phyloP scores from a whole-genome alignment of 2,888 invertebrate species.

The Clusia tigrina region DNA sequence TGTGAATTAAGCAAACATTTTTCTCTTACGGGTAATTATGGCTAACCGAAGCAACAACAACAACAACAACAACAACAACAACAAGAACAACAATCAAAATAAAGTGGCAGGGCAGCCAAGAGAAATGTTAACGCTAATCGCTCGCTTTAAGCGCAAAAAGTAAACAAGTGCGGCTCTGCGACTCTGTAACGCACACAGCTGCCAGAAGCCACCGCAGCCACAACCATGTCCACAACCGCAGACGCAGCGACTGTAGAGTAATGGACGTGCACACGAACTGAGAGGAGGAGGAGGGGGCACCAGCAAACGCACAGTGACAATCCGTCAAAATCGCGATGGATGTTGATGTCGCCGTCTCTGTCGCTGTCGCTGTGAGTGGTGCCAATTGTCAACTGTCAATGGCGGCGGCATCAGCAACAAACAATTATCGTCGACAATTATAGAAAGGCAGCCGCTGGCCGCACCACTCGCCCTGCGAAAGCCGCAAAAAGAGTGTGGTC shows the following conservation, averaged over 20 bases:
- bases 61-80: background rate
- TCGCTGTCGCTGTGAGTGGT: background rate
- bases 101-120: too few species aligned
- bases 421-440: too few species aligned
- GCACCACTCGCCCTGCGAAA: too few species aligned
- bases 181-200: too few species aligned
- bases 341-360: constrained; percentile 16
- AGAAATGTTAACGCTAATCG: too few species aligned
- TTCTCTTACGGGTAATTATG: background rate
- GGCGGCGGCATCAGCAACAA: constrained; percentile 15
- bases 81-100: constrained; percentile 18
- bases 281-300: too few species aligned
- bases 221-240: constrained; percentile 2
- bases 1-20: background rate
- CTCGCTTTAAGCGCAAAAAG: too few species aligned
- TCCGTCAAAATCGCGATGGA: constrained; percentile 27
- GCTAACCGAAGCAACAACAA: background rate
- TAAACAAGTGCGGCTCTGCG: too few species aligned
- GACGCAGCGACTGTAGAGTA: background rate
- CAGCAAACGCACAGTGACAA: constrained; percentile 14
- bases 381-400: constrained; percentile 21
- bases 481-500: too few species aligned
- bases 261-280: too few species aligned
- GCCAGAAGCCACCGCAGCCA: constrained; percentile 22
- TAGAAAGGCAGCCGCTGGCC: too few species aligned